Conservation (phyloP, 2,888 invertebrate genomes). For the Pristionchus mayeri region DNA sequence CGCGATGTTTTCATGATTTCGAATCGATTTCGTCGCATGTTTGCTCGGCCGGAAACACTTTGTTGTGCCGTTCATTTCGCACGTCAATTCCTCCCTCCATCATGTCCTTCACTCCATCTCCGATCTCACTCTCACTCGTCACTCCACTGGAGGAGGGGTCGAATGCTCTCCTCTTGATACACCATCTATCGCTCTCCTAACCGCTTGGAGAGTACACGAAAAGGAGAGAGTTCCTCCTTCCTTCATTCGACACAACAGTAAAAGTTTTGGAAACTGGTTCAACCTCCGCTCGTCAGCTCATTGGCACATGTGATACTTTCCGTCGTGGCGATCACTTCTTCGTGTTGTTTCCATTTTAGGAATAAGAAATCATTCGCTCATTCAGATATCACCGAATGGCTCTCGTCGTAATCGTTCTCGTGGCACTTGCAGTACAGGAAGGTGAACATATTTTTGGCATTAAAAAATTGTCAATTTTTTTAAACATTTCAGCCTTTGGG, state of each 20-base stretch:
- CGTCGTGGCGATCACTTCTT: neutral
- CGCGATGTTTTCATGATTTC: too few species aligned
- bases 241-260: neutral
- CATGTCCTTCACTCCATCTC: neutral
- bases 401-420: neutral
- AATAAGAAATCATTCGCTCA: neutral
- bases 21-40: slow-evolving; percentile 18
- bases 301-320: slow-evolving; percentile 33
- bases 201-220: neutral
- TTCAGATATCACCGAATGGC: neutral
- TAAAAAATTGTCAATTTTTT: neutral
- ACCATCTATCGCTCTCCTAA: neutral
- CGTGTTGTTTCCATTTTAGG: neutral
- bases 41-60: neutral
- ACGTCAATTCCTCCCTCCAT: neutral
- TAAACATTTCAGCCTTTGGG: neutral
- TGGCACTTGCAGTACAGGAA: neutral
- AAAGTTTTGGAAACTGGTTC: slow-evolving; percentile 40
- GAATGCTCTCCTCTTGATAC: neutral
- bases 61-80: neutral
- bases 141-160: neutral
- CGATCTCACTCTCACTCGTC: neutral
- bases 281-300: neutral
- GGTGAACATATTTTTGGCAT: neutral
- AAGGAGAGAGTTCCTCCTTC: neutral